phyloP scores from a whole-genome alignment of 2,113 vertebrate genomes.

The Sturnira hondurensis region DNA sequence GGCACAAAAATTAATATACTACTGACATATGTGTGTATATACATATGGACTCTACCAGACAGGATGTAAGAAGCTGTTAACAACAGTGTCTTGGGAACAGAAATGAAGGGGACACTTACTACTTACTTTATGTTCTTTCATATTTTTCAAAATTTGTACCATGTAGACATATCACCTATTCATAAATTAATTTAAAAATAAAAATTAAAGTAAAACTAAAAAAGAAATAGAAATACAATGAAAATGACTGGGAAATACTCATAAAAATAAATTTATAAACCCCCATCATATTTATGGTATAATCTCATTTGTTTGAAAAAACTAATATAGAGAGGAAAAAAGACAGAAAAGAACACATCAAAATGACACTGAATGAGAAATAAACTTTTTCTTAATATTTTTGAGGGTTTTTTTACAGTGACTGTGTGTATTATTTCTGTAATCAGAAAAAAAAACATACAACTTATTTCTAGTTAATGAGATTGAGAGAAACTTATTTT shows the following conservation, averaged over 20 bases:
- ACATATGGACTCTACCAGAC: background rate
- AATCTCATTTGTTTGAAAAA: constrained; percentile 2
- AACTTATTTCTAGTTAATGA: background rate
- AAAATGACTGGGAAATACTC: background rate
- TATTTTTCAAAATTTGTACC: background rate
- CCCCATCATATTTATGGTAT: background rate
- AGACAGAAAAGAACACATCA: background rate
- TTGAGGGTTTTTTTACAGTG: background rate
- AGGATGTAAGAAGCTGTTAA: background rate
- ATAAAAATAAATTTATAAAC: background rate
- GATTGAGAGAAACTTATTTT: background rate
- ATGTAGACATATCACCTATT: background rate
- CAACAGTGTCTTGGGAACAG: background rate
- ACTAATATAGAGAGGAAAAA: background rate
- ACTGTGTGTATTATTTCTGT: background rate
- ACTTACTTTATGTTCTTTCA: background rate
- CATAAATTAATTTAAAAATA: background rate
- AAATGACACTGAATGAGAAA: background rate
- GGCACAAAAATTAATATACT: background rate
- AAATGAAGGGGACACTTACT: background rate
- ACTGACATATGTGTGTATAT: background rate
- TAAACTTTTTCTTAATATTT: background rate
- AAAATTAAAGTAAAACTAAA: background rate
- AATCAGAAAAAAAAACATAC: background rate
- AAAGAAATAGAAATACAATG: background rate